phyloP scores from a whole-genome alignment of 1,140 invertebrate species.

The Apocrypta bakeri region DNA sequence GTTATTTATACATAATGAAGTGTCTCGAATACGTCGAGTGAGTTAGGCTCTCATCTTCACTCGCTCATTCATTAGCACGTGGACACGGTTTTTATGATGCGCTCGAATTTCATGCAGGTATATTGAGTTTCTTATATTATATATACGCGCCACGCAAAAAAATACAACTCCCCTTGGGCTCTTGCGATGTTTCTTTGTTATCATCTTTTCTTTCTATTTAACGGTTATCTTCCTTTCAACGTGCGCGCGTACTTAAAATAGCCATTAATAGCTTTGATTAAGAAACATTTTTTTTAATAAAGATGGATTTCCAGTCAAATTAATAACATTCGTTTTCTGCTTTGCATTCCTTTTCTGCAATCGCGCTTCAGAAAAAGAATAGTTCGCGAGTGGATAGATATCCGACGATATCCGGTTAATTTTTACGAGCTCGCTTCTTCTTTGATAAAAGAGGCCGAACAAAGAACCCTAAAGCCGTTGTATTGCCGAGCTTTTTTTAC shows the following conservation, averaged over 20 bases:
- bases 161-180: background rate
- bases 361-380: background rate
- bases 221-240: background rate
- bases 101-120: slow-evolving; percentile 50
- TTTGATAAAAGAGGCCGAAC: slow-evolving; percentile 26
- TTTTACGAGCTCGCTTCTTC: slow-evolving; percentile 45
- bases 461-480: slow-evolving; percentile 14
- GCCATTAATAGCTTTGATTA: too few species aligned
- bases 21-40: slow-evolving; percentile 1
- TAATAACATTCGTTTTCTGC: too few species aligned
- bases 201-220: background rate
- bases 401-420: slow-evolving; percentile 42
- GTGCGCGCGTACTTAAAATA: too few species aligned
- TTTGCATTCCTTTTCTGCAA: too few species aligned
- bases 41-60: background rate
- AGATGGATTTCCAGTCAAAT: too few species aligned
- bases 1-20: too few species aligned
- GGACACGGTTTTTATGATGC: background rate
- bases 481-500: slow-evolving; percentile 28
- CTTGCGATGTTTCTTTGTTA: background rate
- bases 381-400: background rate
- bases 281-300: too few species aligned
- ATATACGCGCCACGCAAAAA: background rate
- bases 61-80: slow-evolving; percentile 7
- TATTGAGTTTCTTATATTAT: slow-evolving; percentile 35